Conservation (phyloP, 2,113 vertebrate genomes). For the Phaetusa simplex region DNA sequence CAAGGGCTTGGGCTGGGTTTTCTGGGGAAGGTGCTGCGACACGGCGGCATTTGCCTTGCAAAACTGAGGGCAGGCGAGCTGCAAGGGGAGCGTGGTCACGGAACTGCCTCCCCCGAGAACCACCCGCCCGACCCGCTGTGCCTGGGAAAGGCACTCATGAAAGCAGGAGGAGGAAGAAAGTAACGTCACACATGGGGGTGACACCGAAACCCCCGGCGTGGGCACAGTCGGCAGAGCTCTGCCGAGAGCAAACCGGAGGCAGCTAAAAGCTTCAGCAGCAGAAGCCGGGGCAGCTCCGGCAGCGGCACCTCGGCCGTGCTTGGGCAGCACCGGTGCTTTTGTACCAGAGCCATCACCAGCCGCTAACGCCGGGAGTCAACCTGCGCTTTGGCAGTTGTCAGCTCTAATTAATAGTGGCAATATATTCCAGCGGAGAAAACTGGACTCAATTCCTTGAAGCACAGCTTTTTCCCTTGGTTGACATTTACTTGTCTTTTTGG, state of each 20-base stretch:
- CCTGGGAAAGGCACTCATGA: background rate
- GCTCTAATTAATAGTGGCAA: fast-evolving
- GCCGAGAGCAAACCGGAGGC: background rate
- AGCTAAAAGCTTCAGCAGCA: background rate
- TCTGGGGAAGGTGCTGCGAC: background rate
- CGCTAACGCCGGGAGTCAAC: background rate
- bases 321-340: too few relatives aligned
- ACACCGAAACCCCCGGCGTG: fast-evolving
- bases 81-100: too few relatives aligned
- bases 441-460: background rate
- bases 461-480: too few relatives aligned
- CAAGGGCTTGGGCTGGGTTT: background rate
- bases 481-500: background rate
- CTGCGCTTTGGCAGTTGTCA: too few relatives aligned
- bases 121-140: background rate
- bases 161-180: background rate
- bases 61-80: background rate
- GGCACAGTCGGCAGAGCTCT: background rate
- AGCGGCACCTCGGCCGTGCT: background rate
- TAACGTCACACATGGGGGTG: fast-evolving
- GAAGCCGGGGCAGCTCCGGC: background rate
- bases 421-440: fast-evolving
- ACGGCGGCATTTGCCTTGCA: background rate
- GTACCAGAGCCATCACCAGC: fast-evolving
- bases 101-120: background rate